Evolutionary conservation across 2,888 invertebrate species (phyloP).

Genomic region (Orthosia cruda): DNA sequence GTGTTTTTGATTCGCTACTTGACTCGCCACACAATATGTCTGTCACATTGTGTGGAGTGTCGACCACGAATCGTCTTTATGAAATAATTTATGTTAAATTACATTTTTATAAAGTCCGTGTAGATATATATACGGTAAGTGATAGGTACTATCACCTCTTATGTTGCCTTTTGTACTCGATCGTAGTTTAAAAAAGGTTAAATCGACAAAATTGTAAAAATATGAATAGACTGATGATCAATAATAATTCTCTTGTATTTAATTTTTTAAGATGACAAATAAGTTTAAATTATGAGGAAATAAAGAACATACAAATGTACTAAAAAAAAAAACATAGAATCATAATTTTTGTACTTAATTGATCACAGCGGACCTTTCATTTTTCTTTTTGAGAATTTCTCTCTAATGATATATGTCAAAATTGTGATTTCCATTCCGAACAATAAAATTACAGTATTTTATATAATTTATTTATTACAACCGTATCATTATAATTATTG

Average conservation of each 20-base stretch:
- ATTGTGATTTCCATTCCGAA: constrained; percentile 80
- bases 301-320: constrained; percentile 78
- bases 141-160: constrained; percentile 83
- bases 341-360: constrained; percentile 89
- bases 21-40: constrained; percentile 70
- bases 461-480: constrained; percentile 88
- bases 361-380: constrained; percentile 89
- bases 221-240: constrained; percentile 92
- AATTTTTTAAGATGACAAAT: constrained; percentile 91
- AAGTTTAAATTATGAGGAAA: constrained; percentile 89
- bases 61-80: constrained; percentile 76
- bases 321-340: constrained; percentile 73
- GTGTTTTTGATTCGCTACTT: constrained; percentile 73
- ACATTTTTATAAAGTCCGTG: constrained; percentile 83
- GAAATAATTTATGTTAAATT: constrained; percentile 87
- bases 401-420: constrained; percentile 76
- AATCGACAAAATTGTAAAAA: constrained; percentile 91
- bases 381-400: constrained; percentile 89
- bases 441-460: constrained; percentile 90
- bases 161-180: constrained; percentile 88
- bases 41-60: constrained; percentile 67
- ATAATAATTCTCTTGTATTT: constrained; percentile 91
- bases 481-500: constrained; percentile 80
- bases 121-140: constrained; percentile 85
- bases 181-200: constrained; percentile 86